These are phyloP conservation scores for Scalopus aquaticus DNA, from an alignment of 2,113 vertebrate genomes.

Conservation along the genomic window DNA sequence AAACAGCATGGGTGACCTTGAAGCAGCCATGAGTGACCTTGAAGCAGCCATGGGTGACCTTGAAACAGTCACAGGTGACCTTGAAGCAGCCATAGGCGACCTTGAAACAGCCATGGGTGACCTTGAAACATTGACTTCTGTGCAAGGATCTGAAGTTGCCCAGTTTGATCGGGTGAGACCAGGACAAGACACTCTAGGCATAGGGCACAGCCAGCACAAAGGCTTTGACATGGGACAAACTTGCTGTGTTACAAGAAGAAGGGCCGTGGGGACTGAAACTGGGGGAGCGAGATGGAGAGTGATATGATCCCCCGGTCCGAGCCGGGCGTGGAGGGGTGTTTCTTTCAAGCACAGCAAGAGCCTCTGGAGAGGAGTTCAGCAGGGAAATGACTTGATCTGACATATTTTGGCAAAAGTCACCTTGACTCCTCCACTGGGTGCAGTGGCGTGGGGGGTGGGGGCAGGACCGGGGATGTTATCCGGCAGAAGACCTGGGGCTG, in stretches of 20 bases:
- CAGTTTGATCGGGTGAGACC: background rate
- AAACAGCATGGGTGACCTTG: too few species aligned
- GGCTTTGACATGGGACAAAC: background rate
- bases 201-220: background rate
- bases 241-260: background rate
- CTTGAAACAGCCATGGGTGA: background rate
- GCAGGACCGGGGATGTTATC: background rate
- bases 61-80: too few species aligned
- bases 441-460: fast-evolving
- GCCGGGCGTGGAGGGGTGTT: background rate
- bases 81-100: background rate
- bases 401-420: background rate
- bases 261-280: too few species aligned
- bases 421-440: background rate
- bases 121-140: background rate
- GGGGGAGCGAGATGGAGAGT: background rate
- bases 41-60: too few species aligned
- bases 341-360: background rate
- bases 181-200: background rate
- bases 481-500: background rate
- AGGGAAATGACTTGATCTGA: background rate
- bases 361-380: background rate
- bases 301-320: too few species aligned
- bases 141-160: background rate
- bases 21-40: too few species aligned